Base-by-base conservation (phyloP, 2,888 invertebrate species). In the Phengaris alcon region DNA sequence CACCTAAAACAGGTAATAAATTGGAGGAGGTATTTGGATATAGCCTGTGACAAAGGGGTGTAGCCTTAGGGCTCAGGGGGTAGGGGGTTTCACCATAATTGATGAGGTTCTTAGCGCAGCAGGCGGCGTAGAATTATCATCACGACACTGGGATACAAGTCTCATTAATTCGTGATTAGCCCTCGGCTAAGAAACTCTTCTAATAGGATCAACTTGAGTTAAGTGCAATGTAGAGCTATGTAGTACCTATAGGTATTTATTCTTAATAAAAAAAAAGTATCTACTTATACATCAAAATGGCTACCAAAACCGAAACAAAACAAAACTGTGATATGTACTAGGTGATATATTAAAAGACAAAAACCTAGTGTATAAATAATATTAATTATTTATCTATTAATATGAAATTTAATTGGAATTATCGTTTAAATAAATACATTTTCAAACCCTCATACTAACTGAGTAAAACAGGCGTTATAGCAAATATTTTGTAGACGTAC, bases 81-180 rank as follows among this genome's bases (percentile, higher is more conserved):
- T 86, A 90, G 90, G 90, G 86, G 87, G 88, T 86, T 90, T 84
- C 84, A 85, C 89, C 88, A 90, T 93, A 93, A 93, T 93, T 90
- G 91, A 93, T 93, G 93, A 90, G 88, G 89, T 89, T 93, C 92
- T 93, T 93, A 90, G 90, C 93, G 87, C 93, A 88, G 91, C 90
- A 87, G 92, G 91, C 84, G 88, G 85, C 83, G 83, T 81, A 85
- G 88, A 90, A 90, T 91, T 91, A 91, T 93, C 91, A 91, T 90
- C 86, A 87, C 90, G 90, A 90, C 90, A 88, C 90, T 85, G 84
- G 84, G 85, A 84, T 90, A 90, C 91, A 90, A 90, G 89, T 83
- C 87, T 87, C 92, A 93, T 93, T 93, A 93, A 93, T 93, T 93
- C 88, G 89, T 93, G 93, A 93, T 93, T 93, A 93, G 92, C 89